Evolutionary conservation across 2,113 vertebrate genomes (phyloP), one percentile per base, ranked within the genome.

Genomic region (Ginglymostoma cirratum): DNA sequence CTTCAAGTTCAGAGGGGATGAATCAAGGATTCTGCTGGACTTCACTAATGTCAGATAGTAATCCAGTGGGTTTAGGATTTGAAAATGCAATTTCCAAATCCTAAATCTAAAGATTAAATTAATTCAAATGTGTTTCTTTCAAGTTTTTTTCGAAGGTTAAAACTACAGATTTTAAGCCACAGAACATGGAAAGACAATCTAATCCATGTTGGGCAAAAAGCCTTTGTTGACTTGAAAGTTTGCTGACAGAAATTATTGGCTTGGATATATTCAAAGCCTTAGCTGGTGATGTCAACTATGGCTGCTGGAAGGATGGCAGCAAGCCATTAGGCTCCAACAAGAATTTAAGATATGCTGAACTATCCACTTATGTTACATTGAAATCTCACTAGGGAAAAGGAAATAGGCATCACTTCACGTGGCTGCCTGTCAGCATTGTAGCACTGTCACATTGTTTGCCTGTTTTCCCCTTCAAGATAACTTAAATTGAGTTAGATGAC

Each of bases 321-420:
- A 72, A 93, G 69, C 67, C 94, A 76, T 95, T 45, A 95, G 69
- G 42, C 94, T 67, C 80, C 52, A 66, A 86, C 38, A 96, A 52
- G 95, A 96, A 96, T 96, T 83, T 80, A 65, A 86, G 78, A 72
- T 67, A 85, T 86, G 65, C 76, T 96, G 80, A 66, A 78, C 95
- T 78, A 66, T 42, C 78, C 5, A 66, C 52, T 65, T 80, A 15
- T 34, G 52, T 72, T 24, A 52, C 52, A 76, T 34, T 34, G 45
- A 21, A 83, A 61, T 42, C 61, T 27, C 80, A 96, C 80, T 65
- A 76, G 95, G 95, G 80, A 86, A 38, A 96, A 42, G 65, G 76
- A 85, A 94, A 76, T 95, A 72, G 94, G 24, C 67, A 52, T 76
- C 52, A 19, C 76, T 95, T 76, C 95, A 95, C 24, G 30, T 76